These are phyloP conservation scores for Istiophorus platypterus DNA, from an alignment of 2,113 vertebrate genomes.

Conservation along the genomic window DNA sequence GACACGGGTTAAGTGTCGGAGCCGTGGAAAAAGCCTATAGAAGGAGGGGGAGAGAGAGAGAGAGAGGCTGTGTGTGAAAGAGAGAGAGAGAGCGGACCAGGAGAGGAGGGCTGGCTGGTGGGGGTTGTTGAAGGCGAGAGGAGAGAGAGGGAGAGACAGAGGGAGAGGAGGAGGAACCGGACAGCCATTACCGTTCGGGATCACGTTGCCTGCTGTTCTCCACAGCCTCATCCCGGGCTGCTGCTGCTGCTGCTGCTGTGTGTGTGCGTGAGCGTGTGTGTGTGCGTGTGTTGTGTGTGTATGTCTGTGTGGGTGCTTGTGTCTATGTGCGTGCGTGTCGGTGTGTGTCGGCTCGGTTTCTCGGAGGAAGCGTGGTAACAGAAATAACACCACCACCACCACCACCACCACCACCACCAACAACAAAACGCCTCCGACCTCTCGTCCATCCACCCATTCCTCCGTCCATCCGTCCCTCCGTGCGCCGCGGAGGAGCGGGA, in stretches of 20 bases:
- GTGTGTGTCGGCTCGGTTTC: conserved; percentile 11
- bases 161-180: conserved; percentile 51
- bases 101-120: conserved; percentile 46
- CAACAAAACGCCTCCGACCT: too few relatives aligned
- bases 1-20: conserved; percentile 65
- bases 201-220: conserved; percentile 58
- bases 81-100: background rate
- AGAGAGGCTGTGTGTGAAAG: conserved; percentile 30
- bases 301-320: too few relatives aligned
- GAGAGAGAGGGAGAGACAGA: conserved; percentile 28
- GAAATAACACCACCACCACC: too few relatives aligned
- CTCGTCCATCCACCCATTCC: conserved; percentile 26
- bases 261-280: too few relatives aligned
- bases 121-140: conserved; percentile 37
- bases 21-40: conserved; percentile 49
- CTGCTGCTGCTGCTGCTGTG: background rate
- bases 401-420: too few relatives aligned
- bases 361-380: conserved; percentile 4
- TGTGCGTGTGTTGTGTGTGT: too few relatives aligned
- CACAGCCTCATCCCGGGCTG: conserved; percentile 36
- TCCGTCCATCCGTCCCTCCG: background rate
- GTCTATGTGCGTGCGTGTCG: too few relatives aligned
- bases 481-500: conserved; percentile 57
- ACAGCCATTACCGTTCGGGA: conserved; percentile 83
- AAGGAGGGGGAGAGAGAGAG: conserved; percentile 38